Conservation (phyloP, 2,888 invertebrate genomes). For the Philaethria dido region DNA sequence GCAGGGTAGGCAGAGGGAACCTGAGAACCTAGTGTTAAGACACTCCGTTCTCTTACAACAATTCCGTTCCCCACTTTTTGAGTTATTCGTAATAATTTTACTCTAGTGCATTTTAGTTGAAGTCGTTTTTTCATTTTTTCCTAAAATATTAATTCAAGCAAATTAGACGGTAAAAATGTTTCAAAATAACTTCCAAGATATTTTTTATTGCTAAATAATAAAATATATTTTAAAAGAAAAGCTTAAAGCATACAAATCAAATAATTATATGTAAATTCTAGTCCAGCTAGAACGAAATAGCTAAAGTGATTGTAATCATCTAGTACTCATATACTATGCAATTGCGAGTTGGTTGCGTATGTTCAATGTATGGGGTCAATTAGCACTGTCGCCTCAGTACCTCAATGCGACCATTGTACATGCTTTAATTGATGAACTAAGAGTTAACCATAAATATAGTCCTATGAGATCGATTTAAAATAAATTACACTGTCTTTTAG, state of each 20-base stretch:
- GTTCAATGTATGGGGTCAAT: constrained; percentile 27
- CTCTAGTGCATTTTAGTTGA: too few relatives aligned
- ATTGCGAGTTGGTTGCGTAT: constrained; percentile 19
- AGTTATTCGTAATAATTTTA: too few relatives aligned
- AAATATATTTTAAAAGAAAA: not conserved
- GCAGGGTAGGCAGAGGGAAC: not conserved
- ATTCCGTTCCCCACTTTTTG: too few relatives aligned
- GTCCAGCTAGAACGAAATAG: not conserved
- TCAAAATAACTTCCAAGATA: too few relatives aligned
- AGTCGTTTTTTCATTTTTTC: too few relatives aligned
- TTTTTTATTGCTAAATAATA: too few relatives aligned
- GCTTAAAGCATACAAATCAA: not conserved
- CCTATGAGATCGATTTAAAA: not conserved
- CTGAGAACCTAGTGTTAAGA: too few relatives aligned
- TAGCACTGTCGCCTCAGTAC: constrained; percentile 5
- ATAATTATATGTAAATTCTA: not conserved
- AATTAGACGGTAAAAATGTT: too few relatives aligned
- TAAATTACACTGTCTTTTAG: not conserved
- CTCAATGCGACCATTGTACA: not conserved
- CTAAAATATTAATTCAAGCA: too few relatives aligned
- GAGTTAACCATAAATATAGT: not conserved
- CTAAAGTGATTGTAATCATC: constrained; percentile 8
- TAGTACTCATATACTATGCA: constrained; percentile 2
- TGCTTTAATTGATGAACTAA: constrained; percentile 1
- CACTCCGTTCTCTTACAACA: too few relatives aligned